These are phyloP conservation scores for Gopherus flavomarginatus DNA, from an alignment of 2,113 vertebrate genomes.

Conservation along the genomic window DNA sequence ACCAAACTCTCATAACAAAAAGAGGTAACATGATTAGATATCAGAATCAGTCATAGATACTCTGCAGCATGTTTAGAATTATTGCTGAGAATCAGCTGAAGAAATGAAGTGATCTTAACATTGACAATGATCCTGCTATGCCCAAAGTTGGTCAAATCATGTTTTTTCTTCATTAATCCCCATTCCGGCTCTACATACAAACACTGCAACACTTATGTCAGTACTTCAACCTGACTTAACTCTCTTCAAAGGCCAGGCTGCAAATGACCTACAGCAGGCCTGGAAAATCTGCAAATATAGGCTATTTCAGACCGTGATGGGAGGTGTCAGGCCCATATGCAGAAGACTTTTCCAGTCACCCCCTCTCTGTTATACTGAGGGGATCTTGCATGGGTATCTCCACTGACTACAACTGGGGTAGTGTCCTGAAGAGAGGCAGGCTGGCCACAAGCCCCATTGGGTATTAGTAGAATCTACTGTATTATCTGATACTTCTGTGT, in stretches of 20 bases:
- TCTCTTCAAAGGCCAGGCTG: not conserved
- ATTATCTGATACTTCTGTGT: not conserved
- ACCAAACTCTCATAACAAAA: conserved; percentile 98
- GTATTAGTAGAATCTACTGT: not conserved
- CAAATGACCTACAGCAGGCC: not conserved
- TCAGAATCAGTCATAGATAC: not conserved
- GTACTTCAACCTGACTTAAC: not conserved
- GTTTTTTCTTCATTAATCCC: not conserved
- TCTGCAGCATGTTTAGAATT: fast-evolving
- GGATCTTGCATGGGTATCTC: not conserved
- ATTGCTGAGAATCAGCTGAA: fast-evolving
- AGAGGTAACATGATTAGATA: conserved; percentile 83
- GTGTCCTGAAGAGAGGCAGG: not conserved
- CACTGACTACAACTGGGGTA: not conserved
- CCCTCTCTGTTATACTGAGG: not conserved
- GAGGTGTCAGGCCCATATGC: not conserved
- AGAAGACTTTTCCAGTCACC: not conserved
- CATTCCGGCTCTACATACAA: not conserved
- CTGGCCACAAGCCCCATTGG: not conserved
- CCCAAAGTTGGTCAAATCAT: not conserved
- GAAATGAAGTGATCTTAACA: fast-evolving
- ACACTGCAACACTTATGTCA: not conserved
- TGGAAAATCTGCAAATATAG: not conserved
- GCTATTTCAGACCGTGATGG: not conserved
- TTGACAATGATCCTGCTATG: not conserved